These are phyloP conservation scores for Heliothis peltigera DNA, from an alignment of 2,888 invertebrate species.

Conservation along the genomic window DNA sequence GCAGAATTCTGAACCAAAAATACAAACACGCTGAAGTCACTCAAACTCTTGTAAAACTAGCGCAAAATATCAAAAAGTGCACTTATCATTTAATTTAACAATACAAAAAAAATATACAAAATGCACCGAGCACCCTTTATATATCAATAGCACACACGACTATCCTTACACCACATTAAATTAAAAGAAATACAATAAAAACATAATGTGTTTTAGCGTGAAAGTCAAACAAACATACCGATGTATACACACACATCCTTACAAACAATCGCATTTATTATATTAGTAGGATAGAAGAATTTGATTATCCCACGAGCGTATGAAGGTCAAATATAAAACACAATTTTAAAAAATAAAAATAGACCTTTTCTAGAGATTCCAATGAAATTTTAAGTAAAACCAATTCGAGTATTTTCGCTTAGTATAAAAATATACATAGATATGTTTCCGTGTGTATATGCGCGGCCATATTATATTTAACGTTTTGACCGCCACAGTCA, in stretches of 20 bases:
- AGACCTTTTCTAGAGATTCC: constrained; percentile 15
- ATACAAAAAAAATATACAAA: constrained; percentile 2
- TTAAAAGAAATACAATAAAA: neutral
- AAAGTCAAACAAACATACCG: no score
- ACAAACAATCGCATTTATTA: no score
- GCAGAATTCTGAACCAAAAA: constrained; percentile 13
- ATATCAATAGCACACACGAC: constrained; percentile 7
- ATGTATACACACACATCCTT: no score
- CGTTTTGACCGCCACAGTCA: no score
- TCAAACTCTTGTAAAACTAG: constrained; percentile 17
- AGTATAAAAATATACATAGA: constrained; percentile 22
- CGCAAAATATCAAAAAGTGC: constrained; percentile 26
- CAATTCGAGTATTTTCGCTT: constrained; percentile 1
- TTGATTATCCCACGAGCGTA: no score
- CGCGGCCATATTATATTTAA: neutral
- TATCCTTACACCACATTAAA: neutral
- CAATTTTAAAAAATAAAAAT: neutral
- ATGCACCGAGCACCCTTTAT: constrained; percentile 30
- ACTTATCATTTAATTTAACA: constrained; percentile 40
- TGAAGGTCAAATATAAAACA: constrained; percentile 4
- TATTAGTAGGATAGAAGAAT: no score
- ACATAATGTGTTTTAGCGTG: no score
- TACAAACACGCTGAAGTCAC: constrained; percentile 20
- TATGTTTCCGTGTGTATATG: constrained; percentile 3
- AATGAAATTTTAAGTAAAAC: constrained; percentile 1